These are phyloP conservation scores for Takifugu bimaculatus DNA, from an alignment of 2,113 vertebrate genomes.

Conservation along the genomic window DNA sequence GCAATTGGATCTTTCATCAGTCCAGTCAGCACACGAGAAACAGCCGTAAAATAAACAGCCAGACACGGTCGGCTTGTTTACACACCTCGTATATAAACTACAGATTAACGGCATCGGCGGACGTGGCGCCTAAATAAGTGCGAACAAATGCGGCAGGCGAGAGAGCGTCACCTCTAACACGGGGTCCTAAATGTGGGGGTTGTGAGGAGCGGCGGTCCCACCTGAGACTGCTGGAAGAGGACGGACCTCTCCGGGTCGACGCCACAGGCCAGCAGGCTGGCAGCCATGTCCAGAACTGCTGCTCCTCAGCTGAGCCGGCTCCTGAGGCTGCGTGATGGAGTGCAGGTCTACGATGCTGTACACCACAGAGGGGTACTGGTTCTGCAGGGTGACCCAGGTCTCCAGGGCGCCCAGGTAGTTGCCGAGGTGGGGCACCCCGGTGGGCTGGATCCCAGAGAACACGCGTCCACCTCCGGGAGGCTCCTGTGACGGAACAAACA, in stretches of 20 bases:
- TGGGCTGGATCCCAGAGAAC: constrained; percentile 95
- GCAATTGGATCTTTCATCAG: constrained; percentile 21
- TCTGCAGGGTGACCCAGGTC: constrained; percentile 88
- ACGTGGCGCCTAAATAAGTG: background rate
- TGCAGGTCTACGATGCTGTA: constrained; percentile 95
- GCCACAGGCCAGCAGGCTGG: constrained; percentile 88
- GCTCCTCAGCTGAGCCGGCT: constrained; percentile 74
- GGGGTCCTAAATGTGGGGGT: too few species aligned
- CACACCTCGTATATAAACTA: background rate
- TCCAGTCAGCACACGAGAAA: constrained; percentile 42
- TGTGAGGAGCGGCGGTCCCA: constrained; percentile 38
- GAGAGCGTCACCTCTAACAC: too few species aligned
- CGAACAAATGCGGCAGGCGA: background rate
- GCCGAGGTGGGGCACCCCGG: constrained; percentile 88
- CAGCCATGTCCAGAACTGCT: constrained; percentile 87
- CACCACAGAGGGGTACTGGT: constrained; percentile 74
- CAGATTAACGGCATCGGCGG: background rate
- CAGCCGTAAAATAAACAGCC: constrained; percentile 52
- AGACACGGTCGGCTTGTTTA: constrained; percentile 20
- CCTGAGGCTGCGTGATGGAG: constrained; percentile 86
- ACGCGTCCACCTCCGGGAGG: constrained; percentile 63
- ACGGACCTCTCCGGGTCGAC: constrained; percentile 83
- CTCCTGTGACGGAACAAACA: constrained; percentile 23
- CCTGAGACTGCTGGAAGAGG: constrained; percentile 95
- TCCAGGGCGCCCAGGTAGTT: constrained; percentile 95